Base-by-base conservation (phyloP, 1,140 invertebrate genomes). In the Thrips palmi region DNA sequence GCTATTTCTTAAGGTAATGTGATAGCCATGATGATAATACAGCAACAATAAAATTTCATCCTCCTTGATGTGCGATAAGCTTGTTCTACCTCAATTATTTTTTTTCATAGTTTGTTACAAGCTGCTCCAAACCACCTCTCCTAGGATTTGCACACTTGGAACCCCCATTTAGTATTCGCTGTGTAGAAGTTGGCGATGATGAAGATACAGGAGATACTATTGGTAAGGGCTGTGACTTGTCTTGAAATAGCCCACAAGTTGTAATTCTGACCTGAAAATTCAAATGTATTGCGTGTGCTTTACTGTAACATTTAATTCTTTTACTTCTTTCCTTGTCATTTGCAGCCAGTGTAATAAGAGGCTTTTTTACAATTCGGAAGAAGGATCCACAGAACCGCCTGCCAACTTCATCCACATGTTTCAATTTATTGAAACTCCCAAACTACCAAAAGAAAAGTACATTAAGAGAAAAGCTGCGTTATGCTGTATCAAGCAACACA, bases 361-460 rank as follows among this genome's bases (percentile, higher is more conserved):
- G 93, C 32, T 97, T 99, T 58, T 93, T 99, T 49, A 94, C 93
- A 19, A 93, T 99, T 48, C 65, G 85, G 22, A 93, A 91, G 53
- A 86, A 86, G 52, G 91, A 97, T 61, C 89, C 93, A 0, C 76
- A 92, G 33, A 87, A 92, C 54, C 70, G 94, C 21, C 67, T 99
- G 23, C 96, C 94, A 18, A 97, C 96, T 0, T 94, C 92, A 0
- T 98, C 94, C 0, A 99, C 96, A 0, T 99, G 96, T 56, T 99
- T 99, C 60, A 99, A 99, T 64, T 67, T 99, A 19, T 68, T 99
- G 10, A 99, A 98, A 57, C 63, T 99, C 48, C 96, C 96, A 36
- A 98, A 98, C 60, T 99, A 99, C 57, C 88, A 93, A 53, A 93
- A 92, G 56, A 89, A 93, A 53, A 80, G 79, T 45, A 93, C 88